Conservation (phyloP, 2,888 invertebrate species). For the Uropetala carovei region DNA sequence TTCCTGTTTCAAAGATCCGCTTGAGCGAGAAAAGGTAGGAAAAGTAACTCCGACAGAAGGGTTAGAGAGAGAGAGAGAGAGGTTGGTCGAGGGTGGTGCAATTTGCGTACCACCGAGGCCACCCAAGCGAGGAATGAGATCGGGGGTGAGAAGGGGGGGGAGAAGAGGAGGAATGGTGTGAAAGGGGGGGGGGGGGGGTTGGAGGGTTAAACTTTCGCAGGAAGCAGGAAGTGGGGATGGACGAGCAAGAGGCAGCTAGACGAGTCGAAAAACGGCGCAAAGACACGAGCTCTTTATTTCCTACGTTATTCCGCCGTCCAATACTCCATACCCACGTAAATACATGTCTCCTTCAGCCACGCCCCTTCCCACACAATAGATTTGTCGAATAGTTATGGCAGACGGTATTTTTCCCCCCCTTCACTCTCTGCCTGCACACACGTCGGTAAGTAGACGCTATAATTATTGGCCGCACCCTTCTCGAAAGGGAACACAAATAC, state of each 20-base stretch:
- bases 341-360: neutral
- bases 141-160: neutral
- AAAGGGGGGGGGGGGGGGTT: neutral
- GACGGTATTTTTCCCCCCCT: neutral
- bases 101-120: neutral
- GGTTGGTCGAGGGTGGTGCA: neutral
- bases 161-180: no score
- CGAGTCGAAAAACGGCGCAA: slow-evolving; percentile 18
- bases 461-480: neutral
- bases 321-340: neutral
- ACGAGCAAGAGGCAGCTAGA: slow-evolving; percentile 50
- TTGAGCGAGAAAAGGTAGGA: neutral
- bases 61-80: neutral
- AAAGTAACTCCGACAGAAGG: neutral
- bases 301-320: neutral
- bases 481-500: neutral
- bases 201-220: slow-evolving; percentile 14
- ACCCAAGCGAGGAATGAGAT: neutral
- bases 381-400: neutral
- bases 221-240: slow-evolving; percentile 60
- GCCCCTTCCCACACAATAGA: neutral
- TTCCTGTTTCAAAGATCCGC: neutral
- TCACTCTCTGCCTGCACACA: neutral
- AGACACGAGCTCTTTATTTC: neutral
- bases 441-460: neutral